Evolutionary conservation across 2,888 invertebrate genomes (phyloP).

Genomic region (Linhomoeus sp.): DNA sequence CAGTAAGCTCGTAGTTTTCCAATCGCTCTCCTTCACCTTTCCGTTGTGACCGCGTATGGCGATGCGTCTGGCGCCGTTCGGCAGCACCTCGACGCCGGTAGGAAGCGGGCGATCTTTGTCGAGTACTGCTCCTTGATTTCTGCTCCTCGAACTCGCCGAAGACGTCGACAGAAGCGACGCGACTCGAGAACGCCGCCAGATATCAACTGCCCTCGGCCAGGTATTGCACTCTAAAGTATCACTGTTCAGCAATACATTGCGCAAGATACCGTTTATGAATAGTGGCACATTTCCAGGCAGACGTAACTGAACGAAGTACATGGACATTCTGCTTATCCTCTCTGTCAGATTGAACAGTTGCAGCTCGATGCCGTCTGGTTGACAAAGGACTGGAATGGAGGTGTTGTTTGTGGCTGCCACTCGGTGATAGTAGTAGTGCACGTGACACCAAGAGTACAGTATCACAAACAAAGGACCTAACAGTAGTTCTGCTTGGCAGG

Average conservation of each 20-base stretch:
- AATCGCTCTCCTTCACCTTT: conserved; percentile 34
- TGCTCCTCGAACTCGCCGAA: conserved; percentile 69
- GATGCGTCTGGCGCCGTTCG: conserved; percentile 75
- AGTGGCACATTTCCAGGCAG: too few species aligned
- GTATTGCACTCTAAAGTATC: neutral
- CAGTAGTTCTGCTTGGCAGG: too few species aligned
- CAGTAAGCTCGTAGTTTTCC: neutral
- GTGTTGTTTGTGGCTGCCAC: neutral
- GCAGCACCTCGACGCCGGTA: conserved; percentile 91
- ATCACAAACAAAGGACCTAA: too few species aligned
- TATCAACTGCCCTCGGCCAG: conserved; percentile 7
- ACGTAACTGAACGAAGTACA: too few species aligned
- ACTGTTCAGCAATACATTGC: neutral
- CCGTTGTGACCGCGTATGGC: conserved; percentile 91
- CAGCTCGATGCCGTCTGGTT: conserved; percentile 19
- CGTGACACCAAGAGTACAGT: too few species aligned
- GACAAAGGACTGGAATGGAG: conserved; percentile 17
- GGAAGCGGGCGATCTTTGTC: conserved; percentile 79
- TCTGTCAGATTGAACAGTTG: conserved; percentile 13
- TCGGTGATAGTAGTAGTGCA: too few species aligned
- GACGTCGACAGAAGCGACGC: conserved; percentile 18
- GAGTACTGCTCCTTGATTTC: conserved; percentile 71
- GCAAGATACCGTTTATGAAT: neutral
- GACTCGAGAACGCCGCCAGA: conserved; percentile 11
- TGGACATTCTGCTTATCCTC: conserved; percentile 17